These are phyloP conservation scores for Ciona savignyi DNA, from an alignment of 23 tunicate species.

Conservation along the genomic window DNA sequence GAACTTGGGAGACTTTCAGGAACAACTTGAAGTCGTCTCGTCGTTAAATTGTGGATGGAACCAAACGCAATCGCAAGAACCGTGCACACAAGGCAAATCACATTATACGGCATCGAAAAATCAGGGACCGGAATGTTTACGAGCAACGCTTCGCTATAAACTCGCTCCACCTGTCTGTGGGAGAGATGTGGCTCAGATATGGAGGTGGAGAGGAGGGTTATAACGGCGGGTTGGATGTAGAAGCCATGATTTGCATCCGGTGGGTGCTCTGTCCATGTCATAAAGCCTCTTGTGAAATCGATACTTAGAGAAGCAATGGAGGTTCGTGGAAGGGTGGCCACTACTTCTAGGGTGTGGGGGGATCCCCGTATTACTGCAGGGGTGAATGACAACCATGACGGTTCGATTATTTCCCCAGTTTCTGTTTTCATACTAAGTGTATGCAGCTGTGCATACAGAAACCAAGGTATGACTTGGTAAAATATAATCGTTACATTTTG, in stretches of 20 bases:
- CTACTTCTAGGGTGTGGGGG: conserved; percentile 40
- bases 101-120: conserved; percentile 99
- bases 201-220: conserved; percentile 19
- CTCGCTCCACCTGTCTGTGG: conserved; percentile 23
- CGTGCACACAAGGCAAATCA: conserved; percentile 85
- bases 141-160: conserved; percentile 58
- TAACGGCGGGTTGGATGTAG: conserved; percentile 55
- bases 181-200: conserved; percentile 1
- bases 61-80: conserved; percentile 94
- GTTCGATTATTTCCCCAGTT: conserved; percentile 1
- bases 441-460: conserved; percentile 45
- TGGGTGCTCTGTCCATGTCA: conserved; percentile 93
- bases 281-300: conserved; percentile 64
- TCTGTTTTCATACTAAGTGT: conserved; percentile 21
- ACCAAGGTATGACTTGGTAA: conserved; percentile 83
- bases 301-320: conserved; percentile 18
- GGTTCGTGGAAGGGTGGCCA: conserved; percentile 6
- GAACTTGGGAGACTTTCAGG: conserved; percentile 11
- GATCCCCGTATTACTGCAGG: conserved; percentile 64
- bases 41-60: conserved; percentile 60
- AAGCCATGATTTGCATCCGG: conserved; percentile 62
- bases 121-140: conserved; percentile 88
- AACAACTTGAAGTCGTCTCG: conserved; percentile 30
- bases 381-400: conserved; percentile 18
- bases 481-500: conserved; percentile 35